These are phyloP conservation scores for Saccostrea glomerata DNA, from an alignment of 1,140 invertebrate species.

Conservation along the genomic window DNA sequence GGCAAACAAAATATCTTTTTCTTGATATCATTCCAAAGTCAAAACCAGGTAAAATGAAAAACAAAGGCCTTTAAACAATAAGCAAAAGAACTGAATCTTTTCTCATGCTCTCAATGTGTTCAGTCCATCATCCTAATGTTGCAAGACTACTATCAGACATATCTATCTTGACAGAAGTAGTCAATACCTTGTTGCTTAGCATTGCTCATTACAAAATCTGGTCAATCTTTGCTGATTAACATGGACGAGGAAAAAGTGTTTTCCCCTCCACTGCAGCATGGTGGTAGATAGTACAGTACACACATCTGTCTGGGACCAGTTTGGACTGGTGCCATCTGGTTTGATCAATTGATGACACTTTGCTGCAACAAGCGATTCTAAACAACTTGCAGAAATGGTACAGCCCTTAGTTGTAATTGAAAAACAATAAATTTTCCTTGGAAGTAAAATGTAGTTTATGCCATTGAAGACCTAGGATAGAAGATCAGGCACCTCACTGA, in stretches of 20 bases:
- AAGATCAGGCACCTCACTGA: not conserved
- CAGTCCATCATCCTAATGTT: not conserved
- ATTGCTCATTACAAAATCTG: constrained; percentile 32
- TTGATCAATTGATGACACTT: constrained; percentile 21
- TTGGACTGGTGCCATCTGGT: constrained; percentile 2
- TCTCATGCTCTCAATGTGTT: not conserved
- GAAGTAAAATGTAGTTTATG: not conserved
- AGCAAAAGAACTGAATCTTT: not conserved
- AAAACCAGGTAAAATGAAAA: not conserved
- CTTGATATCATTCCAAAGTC: constrained; percentile 28
- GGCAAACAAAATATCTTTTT: constrained; percentile 32
- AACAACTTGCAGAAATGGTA: constrained; percentile 7
- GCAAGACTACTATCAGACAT: not conserved
- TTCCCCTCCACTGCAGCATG: not conserved
- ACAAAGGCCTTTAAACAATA: constrained; percentile 9
- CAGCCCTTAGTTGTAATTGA: not conserved
- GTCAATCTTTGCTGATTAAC: constrained; percentile 23
- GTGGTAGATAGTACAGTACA: not conserved
- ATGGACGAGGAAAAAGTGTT: not conserved
- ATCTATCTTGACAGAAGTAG: constrained; percentile 6
- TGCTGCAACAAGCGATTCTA: not conserved
- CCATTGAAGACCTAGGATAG: not conserved
- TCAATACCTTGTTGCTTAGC: constrained; percentile 14
- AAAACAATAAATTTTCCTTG: constrained; percentile 22
- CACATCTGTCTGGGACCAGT: not conserved